Conservation (phyloP, 2,113 vertebrate species). For the Empidonax traillii region DNA sequence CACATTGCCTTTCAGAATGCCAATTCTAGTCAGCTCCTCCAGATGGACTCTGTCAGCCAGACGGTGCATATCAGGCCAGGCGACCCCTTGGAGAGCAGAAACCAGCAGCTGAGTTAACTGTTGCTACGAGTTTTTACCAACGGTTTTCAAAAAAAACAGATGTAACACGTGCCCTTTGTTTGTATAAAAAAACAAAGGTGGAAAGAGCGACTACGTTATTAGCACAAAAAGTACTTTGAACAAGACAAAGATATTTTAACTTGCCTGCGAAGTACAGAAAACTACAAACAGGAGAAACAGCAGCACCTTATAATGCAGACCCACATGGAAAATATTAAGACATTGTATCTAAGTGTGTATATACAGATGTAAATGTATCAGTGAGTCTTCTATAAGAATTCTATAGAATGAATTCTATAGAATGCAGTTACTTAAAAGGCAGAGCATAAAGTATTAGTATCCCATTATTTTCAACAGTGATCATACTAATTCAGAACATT, state of each 20-base stretch:
- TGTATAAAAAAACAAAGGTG: neutral
- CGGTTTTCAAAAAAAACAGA: neutral
- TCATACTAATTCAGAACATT: neutral
- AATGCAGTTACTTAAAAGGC: neutral
- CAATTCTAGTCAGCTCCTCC: constrained; percentile 87
- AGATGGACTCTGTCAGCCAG: constrained; percentile 90
- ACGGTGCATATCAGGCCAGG: constrained; percentile 94
- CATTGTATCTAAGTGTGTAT: neutral
- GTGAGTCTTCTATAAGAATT: neutral
- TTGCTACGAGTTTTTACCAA: neutral
- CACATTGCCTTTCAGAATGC: constrained; percentile 82
- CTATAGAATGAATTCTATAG: neutral
- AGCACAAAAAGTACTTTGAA: neutral
- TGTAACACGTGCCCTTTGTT: neutral
- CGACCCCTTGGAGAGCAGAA: constrained; percentile 78
- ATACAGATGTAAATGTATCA: neutral
- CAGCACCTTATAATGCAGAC: neutral
- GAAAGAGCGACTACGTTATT: neutral
- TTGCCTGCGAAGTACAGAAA: neutral
- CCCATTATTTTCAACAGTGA: neutral
- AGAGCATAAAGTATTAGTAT: neutral
- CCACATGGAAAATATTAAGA: neutral
- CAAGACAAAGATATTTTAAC: neutral
- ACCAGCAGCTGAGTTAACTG: constrained; percentile 27
- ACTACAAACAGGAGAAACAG: neutral